Conservation (phyloP, 2,113 vertebrate genomes). For the Puma concolor region DNA sequence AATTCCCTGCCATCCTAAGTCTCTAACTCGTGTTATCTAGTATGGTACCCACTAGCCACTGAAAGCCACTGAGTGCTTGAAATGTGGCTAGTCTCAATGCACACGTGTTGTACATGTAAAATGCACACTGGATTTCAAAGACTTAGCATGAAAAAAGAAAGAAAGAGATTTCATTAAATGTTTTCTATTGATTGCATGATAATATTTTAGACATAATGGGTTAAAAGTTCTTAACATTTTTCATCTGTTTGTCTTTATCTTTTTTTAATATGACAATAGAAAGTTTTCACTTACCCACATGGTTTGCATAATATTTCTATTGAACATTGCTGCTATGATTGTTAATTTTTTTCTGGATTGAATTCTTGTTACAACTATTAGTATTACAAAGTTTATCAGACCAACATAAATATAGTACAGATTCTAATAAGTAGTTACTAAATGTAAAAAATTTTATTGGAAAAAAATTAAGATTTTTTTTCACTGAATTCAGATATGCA, state of each 20-base stretch:
- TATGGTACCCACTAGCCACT: no score
- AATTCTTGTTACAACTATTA: neutral
- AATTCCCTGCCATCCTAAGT: neutral
- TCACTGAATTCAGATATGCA: neutral
- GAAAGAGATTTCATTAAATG: neutral
- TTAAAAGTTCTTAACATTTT: slow-evolving; percentile 10
- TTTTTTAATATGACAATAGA: neutral
- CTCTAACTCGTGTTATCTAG: neutral
- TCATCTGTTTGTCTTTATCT: neutral
- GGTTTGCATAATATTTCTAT: neutral
- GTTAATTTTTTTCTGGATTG: neutral
- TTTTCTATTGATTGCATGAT: neutral
- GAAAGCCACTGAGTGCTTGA: neutral
- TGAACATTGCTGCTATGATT: neutral
- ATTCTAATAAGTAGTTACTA: neutral
- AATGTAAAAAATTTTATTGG: neutral
- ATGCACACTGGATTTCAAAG: neutral
- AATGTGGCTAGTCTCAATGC: neutral
- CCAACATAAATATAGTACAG: neutral
- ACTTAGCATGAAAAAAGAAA: neutral
- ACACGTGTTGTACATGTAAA: neutral
- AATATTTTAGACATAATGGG: slow-evolving; percentile 2
- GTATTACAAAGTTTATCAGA: neutral
- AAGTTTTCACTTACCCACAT: neutral
- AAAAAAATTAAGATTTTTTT: neutral